A percentile compares a stretch with the other conserved stretches of the same genome.
These are phyloP conservation scores for Sympetrum striolatum DNA, from an alignment of 2,888 invertebrate genomes.

Conservation along the genomic window DNA sequence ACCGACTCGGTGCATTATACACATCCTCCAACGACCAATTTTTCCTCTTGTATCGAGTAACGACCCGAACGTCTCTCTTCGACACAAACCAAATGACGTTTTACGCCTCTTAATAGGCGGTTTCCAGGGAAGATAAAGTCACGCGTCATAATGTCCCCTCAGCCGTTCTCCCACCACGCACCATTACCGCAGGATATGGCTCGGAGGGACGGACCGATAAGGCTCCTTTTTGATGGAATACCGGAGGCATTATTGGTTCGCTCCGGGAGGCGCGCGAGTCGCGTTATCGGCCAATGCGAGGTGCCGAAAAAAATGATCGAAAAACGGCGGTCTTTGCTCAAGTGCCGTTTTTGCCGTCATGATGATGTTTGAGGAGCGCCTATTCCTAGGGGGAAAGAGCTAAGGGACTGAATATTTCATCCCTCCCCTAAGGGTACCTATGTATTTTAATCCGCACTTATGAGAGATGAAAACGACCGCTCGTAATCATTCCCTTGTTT, in stretches of 20 bases:
- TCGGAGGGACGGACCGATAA: conserved; percentile 9
- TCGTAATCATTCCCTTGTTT: neutral
- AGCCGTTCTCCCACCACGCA: neutral
- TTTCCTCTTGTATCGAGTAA: conserved; percentile 16
- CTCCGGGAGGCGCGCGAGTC: neutral
- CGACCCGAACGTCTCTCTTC: neutral
- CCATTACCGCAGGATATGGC: neutral
- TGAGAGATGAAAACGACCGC: neutral
- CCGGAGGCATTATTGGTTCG: conserved; percentile 41
- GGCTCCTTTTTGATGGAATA: conserved; percentile 26
- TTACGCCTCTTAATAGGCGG: conserved; percentile 23
- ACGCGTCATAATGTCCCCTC: conserved; percentile 10
- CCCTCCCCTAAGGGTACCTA: neutral
- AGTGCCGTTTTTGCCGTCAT: neutral
- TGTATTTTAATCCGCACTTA: neutral
- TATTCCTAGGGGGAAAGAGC: neutral
- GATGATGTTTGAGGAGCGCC: neutral
- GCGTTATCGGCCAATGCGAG: neutral
- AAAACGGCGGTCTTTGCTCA: neutral
- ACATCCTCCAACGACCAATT: neutral
- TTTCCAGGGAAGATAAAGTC: conserved; percentile 26
- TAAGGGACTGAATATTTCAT: neutral
- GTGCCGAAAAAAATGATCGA: neutral
- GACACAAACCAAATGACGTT: conserved; percentile 7
- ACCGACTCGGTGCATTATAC: neutral